Evolutionary conservation across 2,113 vertebrate species (phyloP).

Genomic region (Ctenodactylus gundi): DNA sequence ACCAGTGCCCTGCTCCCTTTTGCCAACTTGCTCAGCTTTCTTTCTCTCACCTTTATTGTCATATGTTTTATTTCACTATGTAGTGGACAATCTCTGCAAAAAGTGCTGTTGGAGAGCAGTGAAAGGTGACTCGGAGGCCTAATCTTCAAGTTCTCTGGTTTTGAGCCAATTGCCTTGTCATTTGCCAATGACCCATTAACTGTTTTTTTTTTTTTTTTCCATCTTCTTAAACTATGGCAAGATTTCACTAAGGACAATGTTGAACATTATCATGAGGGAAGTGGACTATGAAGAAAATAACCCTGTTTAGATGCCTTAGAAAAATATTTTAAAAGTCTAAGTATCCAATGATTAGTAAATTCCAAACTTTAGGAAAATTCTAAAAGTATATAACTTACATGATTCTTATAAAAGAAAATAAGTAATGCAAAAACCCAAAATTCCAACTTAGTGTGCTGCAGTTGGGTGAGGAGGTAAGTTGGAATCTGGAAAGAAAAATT

Average conservation of each 20-base stretch:
- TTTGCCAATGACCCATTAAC: neutral
- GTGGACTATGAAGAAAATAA: neutral
- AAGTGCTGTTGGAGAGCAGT: neutral
- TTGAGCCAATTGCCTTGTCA: neutral
- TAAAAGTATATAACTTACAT: neutral
- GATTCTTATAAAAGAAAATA: neutral
- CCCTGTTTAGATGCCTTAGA: neutral
- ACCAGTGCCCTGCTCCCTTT: neutral
- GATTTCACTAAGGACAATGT: neutral
- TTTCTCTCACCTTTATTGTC: neutral
- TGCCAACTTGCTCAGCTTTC: neutral
- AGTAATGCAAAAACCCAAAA: neutral
- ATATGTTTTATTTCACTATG: neutral
- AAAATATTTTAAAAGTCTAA: neutral
- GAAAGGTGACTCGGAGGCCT: neutral
- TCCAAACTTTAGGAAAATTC: neutral
- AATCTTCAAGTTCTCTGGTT: neutral
- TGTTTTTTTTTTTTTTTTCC: neutral
- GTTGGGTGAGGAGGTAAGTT: rapidly evolving
- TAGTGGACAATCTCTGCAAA: neutral
- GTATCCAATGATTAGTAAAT: neutral
- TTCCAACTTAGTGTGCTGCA: neutral
- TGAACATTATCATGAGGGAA: neutral
- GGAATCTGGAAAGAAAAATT: neutral
- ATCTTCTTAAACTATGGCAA: neutral